phyloP scores from a whole-genome alignment of 2,888 invertebrate genomes.

The Nymphalis c-album region DNA sequence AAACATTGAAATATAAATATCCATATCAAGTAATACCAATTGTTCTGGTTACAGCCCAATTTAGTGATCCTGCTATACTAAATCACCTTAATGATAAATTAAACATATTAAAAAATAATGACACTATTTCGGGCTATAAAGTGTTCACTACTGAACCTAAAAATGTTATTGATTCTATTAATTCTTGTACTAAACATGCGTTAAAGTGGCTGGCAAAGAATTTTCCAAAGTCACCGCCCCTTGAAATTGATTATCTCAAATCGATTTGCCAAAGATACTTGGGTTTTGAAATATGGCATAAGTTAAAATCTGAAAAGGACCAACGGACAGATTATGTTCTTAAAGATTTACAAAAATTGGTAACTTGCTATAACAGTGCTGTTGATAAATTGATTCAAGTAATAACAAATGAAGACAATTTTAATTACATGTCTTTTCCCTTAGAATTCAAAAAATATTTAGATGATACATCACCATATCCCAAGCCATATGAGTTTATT shows the following conservation, averaged over 20 bases:
- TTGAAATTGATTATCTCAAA: constrained; percentile 82
- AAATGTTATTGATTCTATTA: constrained; percentile 57
- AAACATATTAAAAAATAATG: constrained; percentile 49
- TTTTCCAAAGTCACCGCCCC: constrained; percentile 70
- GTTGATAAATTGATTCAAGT: constrained; percentile 83
- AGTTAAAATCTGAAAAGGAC: constrained; percentile 66
- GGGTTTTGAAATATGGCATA: constrained; percentile 84
- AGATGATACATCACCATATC: constrained; percentile 73
- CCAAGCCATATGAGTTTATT: constrained; percentile 86
- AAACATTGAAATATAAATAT: constrained; percentile 60
- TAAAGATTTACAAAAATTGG: constrained; percentile 81
- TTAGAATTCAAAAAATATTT: constrained; percentile 82
- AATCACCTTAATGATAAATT: constrained; percentile 53
- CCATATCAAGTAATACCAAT: constrained; percentile 70
- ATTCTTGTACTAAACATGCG: constrained; percentile 61
- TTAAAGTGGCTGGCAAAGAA: constrained; percentile 78
- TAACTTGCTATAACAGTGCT: constrained; percentile 85
- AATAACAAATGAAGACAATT: constrained; percentile 81
- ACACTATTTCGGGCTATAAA: constrained; percentile 64
- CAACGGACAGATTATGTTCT: constrained; percentile 69
- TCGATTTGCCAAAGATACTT: constrained; percentile 81
- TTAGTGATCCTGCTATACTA: constrained; percentile 43
- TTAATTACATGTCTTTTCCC: constrained; percentile 84
- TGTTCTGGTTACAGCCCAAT: constrained; percentile 61
- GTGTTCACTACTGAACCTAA: constrained; percentile 57